These are phyloP conservation scores for Pseudachorutes palmiensis DNA, from an alignment of 1,140 invertebrate genomes.

Conservation along the genomic window DNA sequence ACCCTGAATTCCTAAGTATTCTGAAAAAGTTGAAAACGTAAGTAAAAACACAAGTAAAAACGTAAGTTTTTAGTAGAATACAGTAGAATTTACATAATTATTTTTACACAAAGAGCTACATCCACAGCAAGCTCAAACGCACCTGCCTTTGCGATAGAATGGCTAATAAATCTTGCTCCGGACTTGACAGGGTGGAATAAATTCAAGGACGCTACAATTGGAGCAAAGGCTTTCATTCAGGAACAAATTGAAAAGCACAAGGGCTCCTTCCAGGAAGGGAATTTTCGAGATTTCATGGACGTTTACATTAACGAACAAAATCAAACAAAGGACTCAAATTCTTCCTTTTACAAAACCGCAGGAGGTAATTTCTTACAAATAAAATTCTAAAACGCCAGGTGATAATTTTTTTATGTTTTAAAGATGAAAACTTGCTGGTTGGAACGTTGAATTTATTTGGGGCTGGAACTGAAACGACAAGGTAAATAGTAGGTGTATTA, in stretches of 20 bases:
- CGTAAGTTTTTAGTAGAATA: not conserved
- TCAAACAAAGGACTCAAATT: not conserved
- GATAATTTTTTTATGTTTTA: not conserved
- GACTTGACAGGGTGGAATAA: slow-evolving; percentile 36
- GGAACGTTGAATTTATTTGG: not conserved
- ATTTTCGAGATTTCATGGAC: slow-evolving; percentile 73
- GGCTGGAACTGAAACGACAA: slow-evolving; percentile 9
- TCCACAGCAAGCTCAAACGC: not conserved
- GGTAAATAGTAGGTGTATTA: not conserved
- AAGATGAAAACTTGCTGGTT: not conserved
- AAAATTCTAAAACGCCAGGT: not conserved
- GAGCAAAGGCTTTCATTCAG: slow-evolving; percentile 64
- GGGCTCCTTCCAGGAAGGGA: slow-evolving; percentile 51
- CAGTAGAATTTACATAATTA: not conserved
- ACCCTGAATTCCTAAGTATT: slow-evolving; percentile 25
- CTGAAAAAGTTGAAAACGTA: slow-evolving; percentile 9
- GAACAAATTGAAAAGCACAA: slow-evolving; percentile 66
- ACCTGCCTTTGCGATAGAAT: slow-evolving; percentile 43
- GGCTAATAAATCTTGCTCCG: slow-evolving; percentile 50
- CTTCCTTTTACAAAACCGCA: not conserved
- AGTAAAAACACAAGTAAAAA: not conserved
- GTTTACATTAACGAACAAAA: slow-evolving; percentile 56
- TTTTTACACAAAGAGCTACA: not conserved
- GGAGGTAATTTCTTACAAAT: slow-evolving; percentile 1
- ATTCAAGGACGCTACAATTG: slow-evolving; percentile 58